These are phyloP conservation scores for Empis stercorea DNA, from an alignment of 2,888 invertebrate genomes.

Conservation along the genomic window DNA sequence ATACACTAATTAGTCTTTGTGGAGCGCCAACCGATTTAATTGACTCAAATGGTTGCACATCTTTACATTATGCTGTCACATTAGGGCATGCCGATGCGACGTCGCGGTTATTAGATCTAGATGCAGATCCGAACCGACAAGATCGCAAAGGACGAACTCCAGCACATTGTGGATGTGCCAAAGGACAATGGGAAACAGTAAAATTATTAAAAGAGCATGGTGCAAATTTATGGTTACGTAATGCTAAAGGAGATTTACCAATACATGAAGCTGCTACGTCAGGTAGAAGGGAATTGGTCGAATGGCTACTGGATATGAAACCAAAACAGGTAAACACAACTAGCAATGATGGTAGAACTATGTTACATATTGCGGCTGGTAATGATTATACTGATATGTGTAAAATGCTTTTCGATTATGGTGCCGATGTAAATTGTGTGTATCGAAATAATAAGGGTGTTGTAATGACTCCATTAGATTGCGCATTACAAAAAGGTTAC, in stretches of 20 bases:
- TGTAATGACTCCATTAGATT: conserved; percentile 81
- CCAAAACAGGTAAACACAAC: conserved; percentile 75
- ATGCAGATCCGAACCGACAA: conserved; percentile 83
- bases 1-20: conserved; percentile 74
- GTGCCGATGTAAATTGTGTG: conserved; percentile 74
- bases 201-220: conserved; percentile 58
- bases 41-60: conserved; percentile 91
- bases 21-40: conserved; percentile 79
- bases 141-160: conserved; percentile 87
- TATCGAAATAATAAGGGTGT: conserved; percentile 72
- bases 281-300: conserved; percentile 74
- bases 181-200: conserved; percentile 84
- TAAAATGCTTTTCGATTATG: conserved; percentile 69
- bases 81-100: conserved; percentile 92
- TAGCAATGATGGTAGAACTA: conserved; percentile 86
- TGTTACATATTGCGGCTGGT: conserved; percentile 86
- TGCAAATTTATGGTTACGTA: conserved; percentile 83
- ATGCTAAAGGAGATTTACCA: conserved; percentile 88
- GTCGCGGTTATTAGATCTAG: conserved; percentile 72
- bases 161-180: conserved; percentile 89
- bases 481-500: conserved; percentile 74
- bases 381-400: conserved; percentile 91
- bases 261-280: conserved; percentile 93
- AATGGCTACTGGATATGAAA: conserved; percentile 74
- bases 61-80: conserved; percentile 92